Base-by-base conservation (phyloP, 2,113 vertebrate genomes). In the Saguinus midas region DNA sequence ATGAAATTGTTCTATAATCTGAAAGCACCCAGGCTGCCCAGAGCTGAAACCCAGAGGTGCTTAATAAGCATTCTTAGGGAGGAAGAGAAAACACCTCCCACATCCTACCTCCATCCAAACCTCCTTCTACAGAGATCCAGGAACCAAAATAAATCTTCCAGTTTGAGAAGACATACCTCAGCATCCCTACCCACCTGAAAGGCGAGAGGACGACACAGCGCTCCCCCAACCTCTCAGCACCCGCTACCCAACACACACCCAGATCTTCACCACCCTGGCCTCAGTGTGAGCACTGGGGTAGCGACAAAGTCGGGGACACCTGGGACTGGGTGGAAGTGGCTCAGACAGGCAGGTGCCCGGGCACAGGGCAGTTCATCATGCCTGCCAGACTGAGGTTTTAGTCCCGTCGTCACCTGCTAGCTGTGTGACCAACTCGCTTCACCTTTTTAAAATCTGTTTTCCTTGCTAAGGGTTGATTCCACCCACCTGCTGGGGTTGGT, bases 51-150 rank as follows among this genome's bases (percentile, higher is more conserved):
- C 40, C 58, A 8, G 13, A 78, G 50, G 35, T 79, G 25, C 66
- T 81, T 61, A 78, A 21, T 76, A 81, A 52, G n/a, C 72, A 70
- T 61, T 90, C 92, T 92, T 58, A 93, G 80, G 76, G 58, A 91
- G 70, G 50, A 80, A 45, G 52, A 35, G 43, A 85, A 80, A 18
- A 72, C 14, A 45, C 17, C n/a, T 91, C 64, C 40, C 45, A 85
- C 18, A 29, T 73, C 50, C 66, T 23, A 17, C 25, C 90, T 86
- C 68, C 13, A 82, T 12, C 58, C 8, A 3, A 82, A 43, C 11
- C 55, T 81, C 82, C n/a, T 55, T 95, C 37, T 68, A 79, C 86
- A 79, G 87, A 91, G 64, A 80, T 79, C 66, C 58, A 79, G 83
- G 66, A 91, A 68, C 52, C 29, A 72, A 86, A 86, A 86, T 1